A percentile compares a stretch with the other conserved stretches of the same genome.
These are phyloP conservation scores for Solen grandis DNA, from an alignment of 1,140 invertebrate species.

Conservation along the genomic window DNA sequence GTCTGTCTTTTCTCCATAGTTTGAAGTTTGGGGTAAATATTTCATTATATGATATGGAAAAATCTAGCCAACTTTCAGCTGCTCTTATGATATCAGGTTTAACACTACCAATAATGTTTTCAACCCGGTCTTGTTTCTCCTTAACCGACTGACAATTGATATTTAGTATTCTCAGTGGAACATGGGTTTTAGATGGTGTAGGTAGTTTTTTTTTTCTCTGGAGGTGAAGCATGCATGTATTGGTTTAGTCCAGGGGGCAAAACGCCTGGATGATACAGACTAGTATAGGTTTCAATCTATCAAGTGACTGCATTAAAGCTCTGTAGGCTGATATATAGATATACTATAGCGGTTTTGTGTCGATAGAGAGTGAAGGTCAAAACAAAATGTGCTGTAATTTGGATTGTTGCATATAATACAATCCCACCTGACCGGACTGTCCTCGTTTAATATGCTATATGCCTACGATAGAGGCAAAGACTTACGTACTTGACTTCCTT, in stretches of 20 bases:
- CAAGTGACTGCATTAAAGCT: no score
- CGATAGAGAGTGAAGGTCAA: slow-evolving; percentile 8
- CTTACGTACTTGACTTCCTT: no score
- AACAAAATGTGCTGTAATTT: slow-evolving; percentile 45
- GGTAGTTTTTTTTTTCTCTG: slow-evolving; percentile 3
- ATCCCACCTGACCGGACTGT: slow-evolving; percentile 43
- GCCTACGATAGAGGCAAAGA: no score
- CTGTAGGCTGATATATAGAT: slow-evolving; percentile 17
- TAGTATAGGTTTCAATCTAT: no score
- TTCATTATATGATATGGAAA: slow-evolving; percentile 42
- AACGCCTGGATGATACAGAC: slow-evolving; percentile 4
- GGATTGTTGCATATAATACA: slow-evolving; percentile 55
- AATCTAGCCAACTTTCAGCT: slow-evolving; percentile 60
- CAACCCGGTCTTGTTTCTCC: slow-evolving; percentile 48
- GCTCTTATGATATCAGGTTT: slow-evolving; percentile 56
- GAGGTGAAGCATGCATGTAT: slow-evolving; percentile 47
- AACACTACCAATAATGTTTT: slow-evolving; percentile 41
- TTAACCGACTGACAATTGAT: slow-evolving; percentile 55
- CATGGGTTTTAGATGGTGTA: not conserved
- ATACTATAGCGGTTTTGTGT: slow-evolving; percentile 19
- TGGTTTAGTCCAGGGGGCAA: slow-evolving; percentile 4
- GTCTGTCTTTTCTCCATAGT: slow-evolving; percentile 54
- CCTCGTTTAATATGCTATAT: slow-evolving; percentile 37
- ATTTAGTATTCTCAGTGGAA: slow-evolving; percentile 53
- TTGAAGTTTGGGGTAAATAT: slow-evolving; percentile 46